These are phyloP conservation scores for Hippocampus barbouri DNA, from an alignment of 2,113 vertebrate species.

Conservation along the genomic window DNA sequence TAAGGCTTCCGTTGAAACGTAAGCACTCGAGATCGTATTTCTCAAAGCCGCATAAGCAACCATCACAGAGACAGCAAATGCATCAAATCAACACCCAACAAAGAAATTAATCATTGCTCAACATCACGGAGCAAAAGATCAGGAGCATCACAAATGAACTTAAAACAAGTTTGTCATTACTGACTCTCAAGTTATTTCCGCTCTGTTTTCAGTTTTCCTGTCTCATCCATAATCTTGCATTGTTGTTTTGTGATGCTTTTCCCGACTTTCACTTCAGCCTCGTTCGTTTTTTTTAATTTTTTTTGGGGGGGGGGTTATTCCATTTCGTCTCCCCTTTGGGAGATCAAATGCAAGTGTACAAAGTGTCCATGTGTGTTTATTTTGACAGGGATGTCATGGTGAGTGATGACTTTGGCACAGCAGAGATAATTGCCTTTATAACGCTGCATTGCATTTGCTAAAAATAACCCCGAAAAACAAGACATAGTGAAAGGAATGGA, in stretches of 20 bases:
- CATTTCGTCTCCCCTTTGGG: background rate
- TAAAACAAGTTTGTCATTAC: background rate
- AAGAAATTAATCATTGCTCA: background rate
- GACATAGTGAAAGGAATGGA: constrained; percentile 44
- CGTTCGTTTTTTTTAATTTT: background rate
- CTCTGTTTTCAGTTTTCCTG: too few species aligned
- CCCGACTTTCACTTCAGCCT: background rate
- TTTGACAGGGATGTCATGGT: constrained; percentile 50
- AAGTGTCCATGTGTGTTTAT: constrained; percentile 18
- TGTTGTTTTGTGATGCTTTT: background rate
- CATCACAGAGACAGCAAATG: background rate
- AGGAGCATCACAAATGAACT: background rate
- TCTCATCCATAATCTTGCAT: background rate
- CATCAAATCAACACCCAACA: background rate
- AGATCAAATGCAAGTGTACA: constrained; percentile 4
- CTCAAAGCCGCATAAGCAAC: background rate
- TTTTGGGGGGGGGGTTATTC: background rate
- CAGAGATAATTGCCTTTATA: constrained; percentile 69
- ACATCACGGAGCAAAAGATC: background rate
- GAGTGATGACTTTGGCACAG: constrained; percentile 57
- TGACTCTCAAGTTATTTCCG: background rate
- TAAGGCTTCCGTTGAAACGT: background rate
- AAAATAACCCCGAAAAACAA: constrained; percentile 70
- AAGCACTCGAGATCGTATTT: background rate
- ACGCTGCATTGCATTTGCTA: constrained; percentile 61